These are phyloP conservation scores for Pangasius mekongensis DNA, from an alignment of 2,797 vertebrate species.

Conservation along the genomic window DNA sequence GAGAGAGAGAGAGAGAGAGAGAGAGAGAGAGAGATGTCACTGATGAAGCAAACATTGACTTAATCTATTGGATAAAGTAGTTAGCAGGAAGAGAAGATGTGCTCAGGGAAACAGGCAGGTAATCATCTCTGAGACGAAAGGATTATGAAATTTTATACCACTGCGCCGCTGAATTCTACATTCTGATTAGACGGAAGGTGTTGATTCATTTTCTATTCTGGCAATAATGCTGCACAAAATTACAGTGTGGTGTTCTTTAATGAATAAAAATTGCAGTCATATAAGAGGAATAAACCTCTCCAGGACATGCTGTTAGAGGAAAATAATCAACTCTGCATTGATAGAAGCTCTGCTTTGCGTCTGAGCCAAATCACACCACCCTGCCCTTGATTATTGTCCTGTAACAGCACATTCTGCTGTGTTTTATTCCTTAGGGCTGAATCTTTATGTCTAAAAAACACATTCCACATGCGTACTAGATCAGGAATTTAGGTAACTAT, in stretches of 20 bases:
- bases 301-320: background rate
- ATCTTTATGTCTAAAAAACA: background rate
- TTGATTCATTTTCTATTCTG: background rate
- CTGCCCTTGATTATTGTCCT: background rate
- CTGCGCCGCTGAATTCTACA: background rate
- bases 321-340: background rate
- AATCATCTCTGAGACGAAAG: slow-evolving; percentile 68
- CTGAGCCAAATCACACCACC: slow-evolving; percentile 8
- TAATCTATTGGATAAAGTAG: slow-evolving; percentile 48
- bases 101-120: slow-evolving; percentile 62
- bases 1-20: slow-evolving; percentile 39
- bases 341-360: background rate
- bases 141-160: slow-evolving; percentile 3
- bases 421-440: background rate
- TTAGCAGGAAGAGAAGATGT: slow-evolving; percentile 54
- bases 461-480: background rate
- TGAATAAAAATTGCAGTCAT: background rate
- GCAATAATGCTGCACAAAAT: background rate
- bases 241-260: background rate
- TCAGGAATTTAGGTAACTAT: background rate
- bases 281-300: background rate
- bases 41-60: slow-evolving; percentile 73
- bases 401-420: background rate
- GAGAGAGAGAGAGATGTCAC: slow-evolving; percentile 63
- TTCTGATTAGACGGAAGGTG: background rate